Evolutionary conservation across 1,140 invertebrate species (phyloP).

Genomic region (Solenopsis fugax): DNA sequence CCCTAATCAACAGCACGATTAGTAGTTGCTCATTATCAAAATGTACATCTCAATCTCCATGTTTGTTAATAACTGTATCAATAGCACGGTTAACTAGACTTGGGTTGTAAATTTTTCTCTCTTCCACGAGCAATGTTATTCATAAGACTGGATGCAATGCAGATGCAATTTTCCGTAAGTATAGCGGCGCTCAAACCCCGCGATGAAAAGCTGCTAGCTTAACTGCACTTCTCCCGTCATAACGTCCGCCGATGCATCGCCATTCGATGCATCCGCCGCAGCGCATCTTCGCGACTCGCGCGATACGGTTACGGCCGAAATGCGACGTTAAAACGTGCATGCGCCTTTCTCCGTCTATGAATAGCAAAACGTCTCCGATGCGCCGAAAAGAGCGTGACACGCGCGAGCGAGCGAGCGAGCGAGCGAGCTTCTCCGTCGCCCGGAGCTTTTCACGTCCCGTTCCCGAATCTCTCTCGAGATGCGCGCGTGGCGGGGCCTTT

Average conservation of each 20-base stretch:
- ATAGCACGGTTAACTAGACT: not conserved
- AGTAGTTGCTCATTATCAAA: not conserved
- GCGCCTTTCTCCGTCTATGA: constrained; percentile 45
- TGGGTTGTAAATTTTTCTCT: not conserved
- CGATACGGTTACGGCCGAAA: constrained; percentile 21
- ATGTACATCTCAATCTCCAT: not conserved
- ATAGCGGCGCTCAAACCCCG: constrained; percentile 16
- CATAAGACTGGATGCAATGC: not conserved
- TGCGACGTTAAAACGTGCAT: constrained; percentile 25
- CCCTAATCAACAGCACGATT: not conserved
- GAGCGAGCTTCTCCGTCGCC: constrained; percentile 7
- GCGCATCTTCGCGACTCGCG: not conserved
- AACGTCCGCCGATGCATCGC: constrained; percentile 38
- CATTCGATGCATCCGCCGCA: not conserved
- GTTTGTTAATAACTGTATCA: not conserved
- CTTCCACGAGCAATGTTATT: not conserved
- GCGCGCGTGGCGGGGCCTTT: constrained; percentile 9
- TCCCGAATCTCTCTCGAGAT: constrained; percentile 21
- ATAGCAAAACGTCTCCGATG: constrained; percentile 39
- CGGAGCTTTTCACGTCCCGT: constrained; percentile 35
- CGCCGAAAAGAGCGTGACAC: constrained; percentile 29
- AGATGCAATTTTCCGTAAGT: constrained; percentile 27
- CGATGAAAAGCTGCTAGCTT: constrained; percentile 29
- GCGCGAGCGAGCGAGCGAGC: not conserved
- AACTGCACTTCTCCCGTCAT: constrained; percentile 37